Evolutionary conservation across 2,888 invertebrate species (phyloP).

Genomic region (Heteromyza rotundicornis): DNA sequence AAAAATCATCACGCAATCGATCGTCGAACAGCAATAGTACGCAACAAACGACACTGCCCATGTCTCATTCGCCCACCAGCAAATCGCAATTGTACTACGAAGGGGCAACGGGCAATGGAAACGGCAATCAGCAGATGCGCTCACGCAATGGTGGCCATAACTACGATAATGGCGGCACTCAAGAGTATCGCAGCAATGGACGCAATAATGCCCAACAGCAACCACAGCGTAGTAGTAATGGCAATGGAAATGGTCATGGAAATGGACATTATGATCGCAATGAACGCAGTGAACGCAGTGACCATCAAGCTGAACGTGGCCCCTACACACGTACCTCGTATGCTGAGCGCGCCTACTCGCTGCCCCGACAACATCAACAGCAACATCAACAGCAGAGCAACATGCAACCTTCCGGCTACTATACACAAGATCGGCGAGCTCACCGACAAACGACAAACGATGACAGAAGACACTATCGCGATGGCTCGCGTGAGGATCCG

Average conservation of each 20-base stretch:
- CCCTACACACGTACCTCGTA: constrained; percentile 57
- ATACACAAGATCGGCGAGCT: constrained; percentile 66
- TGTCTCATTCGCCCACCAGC: constrained; percentile 62
- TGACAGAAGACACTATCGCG: constrained; percentile 55
- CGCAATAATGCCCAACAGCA: constrained; percentile 36
- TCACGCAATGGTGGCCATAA: constrained; percentile 29
- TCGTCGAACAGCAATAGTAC: constrained; percentile 43
- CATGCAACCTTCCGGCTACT: constrained; percentile 63
- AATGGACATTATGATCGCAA: constrained; percentile 33
- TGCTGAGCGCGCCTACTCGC: constrained; percentile 74
- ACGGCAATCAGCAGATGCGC: constrained; percentile 31
- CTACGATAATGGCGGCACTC: constrained; percentile 32
- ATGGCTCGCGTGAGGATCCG: constrained; percentile 55
- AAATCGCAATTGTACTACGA: constrained; percentile 60
- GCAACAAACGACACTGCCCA: constrained; percentile 61
- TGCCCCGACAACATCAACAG: constrained; percentile 69
- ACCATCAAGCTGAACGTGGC: constrained; percentile 22
- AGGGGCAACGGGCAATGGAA: constrained; percentile 36
- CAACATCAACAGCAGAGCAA: constrained; percentile 49
- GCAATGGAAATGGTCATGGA: constrained; percentile 10
- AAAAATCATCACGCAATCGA: constrained; percentile 52
- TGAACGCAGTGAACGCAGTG: constrained; percentile 27
- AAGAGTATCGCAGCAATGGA: constrained; percentile 42
- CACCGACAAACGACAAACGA: constrained; percentile 46
- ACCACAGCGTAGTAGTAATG: constrained; percentile 28